These are phyloP conservation scores for Cinclus mexicanus DNA, from an alignment of 2,113 vertebrate species.

Conservation along the genomic window DNA sequence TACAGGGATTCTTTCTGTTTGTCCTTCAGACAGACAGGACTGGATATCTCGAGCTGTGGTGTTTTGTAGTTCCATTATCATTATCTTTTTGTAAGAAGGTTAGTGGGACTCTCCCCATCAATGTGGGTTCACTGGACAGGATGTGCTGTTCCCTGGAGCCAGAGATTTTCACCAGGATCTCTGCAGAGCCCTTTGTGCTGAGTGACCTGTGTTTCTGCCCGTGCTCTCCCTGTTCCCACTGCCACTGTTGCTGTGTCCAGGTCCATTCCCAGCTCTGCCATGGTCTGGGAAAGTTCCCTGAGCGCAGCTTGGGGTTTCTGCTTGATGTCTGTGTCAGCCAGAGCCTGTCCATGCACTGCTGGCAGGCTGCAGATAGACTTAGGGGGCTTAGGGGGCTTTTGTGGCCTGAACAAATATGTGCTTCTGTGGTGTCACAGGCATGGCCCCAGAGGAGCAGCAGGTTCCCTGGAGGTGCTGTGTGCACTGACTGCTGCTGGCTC, in stretches of 20 bases:
- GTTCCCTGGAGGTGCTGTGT: rapidly evolving
- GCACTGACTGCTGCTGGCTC: background rate
- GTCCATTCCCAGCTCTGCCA: background rate
- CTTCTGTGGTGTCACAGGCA: background rate
- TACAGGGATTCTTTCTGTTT: background rate
- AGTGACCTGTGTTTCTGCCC: background rate
- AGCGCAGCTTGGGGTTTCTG: background rate
- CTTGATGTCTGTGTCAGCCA: background rate
- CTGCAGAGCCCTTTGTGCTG: background rate
- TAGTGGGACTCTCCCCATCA: background rate
- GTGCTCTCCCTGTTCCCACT: background rate
- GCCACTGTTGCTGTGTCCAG: background rate
- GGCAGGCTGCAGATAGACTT: background rate
- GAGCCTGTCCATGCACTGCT: rapidly evolving
- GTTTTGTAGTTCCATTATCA: background rate
- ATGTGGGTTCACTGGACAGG: background rate
- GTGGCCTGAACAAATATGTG: rapidly evolving
- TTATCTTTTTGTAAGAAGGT: background rate
- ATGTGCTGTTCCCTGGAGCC: background rate
- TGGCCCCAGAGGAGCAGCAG: rapidly evolving
- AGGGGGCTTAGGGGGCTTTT: background rate
- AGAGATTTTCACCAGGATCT: background rate
- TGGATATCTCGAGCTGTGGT: background rate
- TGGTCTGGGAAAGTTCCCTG: background rate
- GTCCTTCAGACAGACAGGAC: background rate